Evolutionary conservation across 2,888 invertebrate genomes (phyloP).

Genomic region (Ochropleura plecta): DNA sequence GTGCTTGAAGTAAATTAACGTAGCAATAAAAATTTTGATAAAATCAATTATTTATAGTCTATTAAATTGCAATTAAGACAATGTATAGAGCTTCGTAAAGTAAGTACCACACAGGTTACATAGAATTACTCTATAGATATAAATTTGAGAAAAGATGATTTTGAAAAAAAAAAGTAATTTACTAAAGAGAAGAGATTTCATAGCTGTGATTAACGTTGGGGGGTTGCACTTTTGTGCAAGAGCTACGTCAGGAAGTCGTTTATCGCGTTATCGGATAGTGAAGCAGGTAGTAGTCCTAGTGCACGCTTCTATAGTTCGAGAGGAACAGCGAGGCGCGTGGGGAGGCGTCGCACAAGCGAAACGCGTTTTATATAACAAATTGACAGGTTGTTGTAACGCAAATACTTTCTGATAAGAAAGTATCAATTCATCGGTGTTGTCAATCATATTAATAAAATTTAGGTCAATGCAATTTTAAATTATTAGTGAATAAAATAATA

Average conservation of each 20-base stretch:
- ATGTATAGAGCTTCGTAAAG: constrained; percentile 90
- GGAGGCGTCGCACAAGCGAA: constrained; percentile 15
- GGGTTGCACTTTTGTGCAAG: constrained; percentile 86
- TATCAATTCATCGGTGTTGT: constrained; percentile 83
- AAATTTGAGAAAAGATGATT: constrained; percentile 79
- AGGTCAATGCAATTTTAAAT: constrained; percentile 86
- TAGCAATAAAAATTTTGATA: constrained; percentile 89
- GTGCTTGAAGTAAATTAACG: constrained; percentile 82
- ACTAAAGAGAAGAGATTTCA: constrained; percentile 87
- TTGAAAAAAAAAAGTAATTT: constrained; percentile 75
- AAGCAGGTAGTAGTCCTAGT: constrained; percentile 70
- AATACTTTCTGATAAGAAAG: constrained; percentile 75
- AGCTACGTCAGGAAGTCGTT: constrained; percentile 75
- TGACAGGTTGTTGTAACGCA: constrained; percentile 76
- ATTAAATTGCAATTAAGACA: constrained; percentile 88
- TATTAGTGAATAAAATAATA: constrained; percentile 74
- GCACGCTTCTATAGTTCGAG: constrained; percentile 72
- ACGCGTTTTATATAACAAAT: constrained; percentile 50
- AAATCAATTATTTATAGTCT: constrained; percentile 90
- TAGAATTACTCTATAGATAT: constrained; percentile 85
- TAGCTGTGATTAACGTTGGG: constrained; percentile 89
- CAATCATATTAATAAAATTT: constrained; percentile 79
- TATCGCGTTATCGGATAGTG: constrained; percentile 67
- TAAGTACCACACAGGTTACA: constrained; percentile 89
- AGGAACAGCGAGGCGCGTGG: constrained; percentile 18